Percentiles rank a stretch among this genome's conserved stretches.
phyloP scores from a whole-genome alignment of 2,888 invertebrate genomes.

The Adelognathus sp. region DNA sequence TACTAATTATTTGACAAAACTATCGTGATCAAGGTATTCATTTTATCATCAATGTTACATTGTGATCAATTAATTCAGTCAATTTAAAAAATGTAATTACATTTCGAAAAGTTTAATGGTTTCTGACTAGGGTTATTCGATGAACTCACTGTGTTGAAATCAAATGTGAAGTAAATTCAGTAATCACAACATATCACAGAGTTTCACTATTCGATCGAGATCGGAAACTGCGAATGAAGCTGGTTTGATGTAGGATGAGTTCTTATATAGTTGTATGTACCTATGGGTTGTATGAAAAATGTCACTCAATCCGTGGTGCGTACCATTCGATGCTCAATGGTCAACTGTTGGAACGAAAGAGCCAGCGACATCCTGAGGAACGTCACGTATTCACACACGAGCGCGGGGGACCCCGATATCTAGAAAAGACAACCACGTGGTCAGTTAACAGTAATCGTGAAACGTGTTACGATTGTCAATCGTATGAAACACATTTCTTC shows the following conservation, averaged over 20 bases:
- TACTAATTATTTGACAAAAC: too few relatives aligned
- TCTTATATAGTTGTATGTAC: conserved; percentile 15
- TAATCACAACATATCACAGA: not conserved
- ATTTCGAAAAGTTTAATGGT: too few relatives aligned
- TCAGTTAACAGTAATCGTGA: conserved; percentile 62
- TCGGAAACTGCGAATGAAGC: conserved; percentile 27
- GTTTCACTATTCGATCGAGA: not conserved
- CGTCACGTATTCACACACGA: conserved; percentile 32
- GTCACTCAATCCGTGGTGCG: not conserved
- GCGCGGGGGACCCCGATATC: conserved; percentile 22
- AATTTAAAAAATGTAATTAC: too few relatives aligned
- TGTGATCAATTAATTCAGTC: too few relatives aligned
- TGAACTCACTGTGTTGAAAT: not conserved
- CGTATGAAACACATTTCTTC: too few relatives aligned
- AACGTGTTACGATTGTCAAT: conserved; percentile 70
- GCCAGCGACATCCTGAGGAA: not conserved
- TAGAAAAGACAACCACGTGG: conserved; percentile 41
- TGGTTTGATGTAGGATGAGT: not conserved
- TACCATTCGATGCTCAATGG: conserved; percentile 23
- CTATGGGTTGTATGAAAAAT: conserved; percentile 1
- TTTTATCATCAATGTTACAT: too few relatives aligned
- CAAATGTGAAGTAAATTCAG: not conserved
- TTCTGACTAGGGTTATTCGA: too few relatives aligned
- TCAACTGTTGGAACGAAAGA: conserved; percentile 22
- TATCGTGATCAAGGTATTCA: too few relatives aligned